phyloP scores from a whole-genome alignment of 2,888 invertebrate genomes.

The Drosophila kanekoi region DNA sequence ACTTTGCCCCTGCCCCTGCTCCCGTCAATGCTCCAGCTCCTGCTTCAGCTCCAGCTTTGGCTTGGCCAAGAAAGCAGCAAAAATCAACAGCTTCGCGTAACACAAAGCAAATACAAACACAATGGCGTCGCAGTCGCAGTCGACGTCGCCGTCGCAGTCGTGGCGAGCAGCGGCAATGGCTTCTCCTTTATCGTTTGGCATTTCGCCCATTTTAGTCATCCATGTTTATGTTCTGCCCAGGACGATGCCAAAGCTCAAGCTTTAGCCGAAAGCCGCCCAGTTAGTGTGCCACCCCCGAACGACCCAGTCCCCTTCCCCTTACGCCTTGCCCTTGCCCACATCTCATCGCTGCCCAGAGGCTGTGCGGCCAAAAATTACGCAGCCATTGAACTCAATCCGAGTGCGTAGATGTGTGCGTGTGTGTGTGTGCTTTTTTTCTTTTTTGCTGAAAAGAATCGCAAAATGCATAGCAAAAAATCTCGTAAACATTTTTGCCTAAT shows the following conservation, averaged over 20 bases:
- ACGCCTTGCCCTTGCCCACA: constrained; percentile 2
- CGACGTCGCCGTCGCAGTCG: constrained; percentile 12
- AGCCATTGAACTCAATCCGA: constrained; percentile 71
- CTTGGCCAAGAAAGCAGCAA: constrained; percentile 59
- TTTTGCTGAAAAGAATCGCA: constrained; percentile 7
- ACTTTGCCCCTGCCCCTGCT: constrained; percentile 37
- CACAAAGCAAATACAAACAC: constrained; percentile 72
- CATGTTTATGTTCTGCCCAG: constrained; percentile 73
- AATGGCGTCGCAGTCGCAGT: constrained; percentile 47
- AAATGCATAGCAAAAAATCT: constrained; percentile 35
- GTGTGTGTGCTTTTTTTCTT: not conserved
- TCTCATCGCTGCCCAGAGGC: constrained; percentile 59
- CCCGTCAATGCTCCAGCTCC: not conserved
- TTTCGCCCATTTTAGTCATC: constrained; percentile 82
- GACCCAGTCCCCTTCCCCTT: constrained; percentile 24
- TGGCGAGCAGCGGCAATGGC: constrained; percentile 52
- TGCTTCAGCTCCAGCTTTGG: constrained; percentile 11
- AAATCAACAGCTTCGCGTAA: constrained; percentile 71
- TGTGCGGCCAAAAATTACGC: constrained; percentile 75
- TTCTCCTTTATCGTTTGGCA: constrained; percentile 81
- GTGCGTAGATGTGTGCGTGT: not conserved
- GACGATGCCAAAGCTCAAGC: constrained; percentile 58
- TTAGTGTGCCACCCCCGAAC: constrained; percentile 42
- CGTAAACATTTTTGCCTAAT: too few relatives aligned
- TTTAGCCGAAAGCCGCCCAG: constrained; percentile 54